phyloP scores from a whole-genome alignment of 2,797 vertebrate species.

The Agapornis canus region DNA sequence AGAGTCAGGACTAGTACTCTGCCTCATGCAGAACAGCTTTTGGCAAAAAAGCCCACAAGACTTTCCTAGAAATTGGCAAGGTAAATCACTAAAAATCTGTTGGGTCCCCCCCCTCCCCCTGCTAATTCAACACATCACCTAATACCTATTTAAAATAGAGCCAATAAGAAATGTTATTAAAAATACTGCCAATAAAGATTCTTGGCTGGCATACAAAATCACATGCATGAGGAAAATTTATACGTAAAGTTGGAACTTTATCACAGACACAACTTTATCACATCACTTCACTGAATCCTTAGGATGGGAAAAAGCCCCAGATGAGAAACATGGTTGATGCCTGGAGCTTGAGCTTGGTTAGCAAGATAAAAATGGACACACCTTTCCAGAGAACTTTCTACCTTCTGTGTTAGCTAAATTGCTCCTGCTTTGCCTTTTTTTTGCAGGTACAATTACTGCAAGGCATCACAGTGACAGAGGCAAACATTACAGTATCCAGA shows the following conservation, averaged over 20 bases:
- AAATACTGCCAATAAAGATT: background rate
- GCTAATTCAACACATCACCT: background rate
- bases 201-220: background rate
- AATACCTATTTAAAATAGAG: background rate
- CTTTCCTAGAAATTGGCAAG: background rate
- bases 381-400: background rate
- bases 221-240: background rate
- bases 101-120: background rate
- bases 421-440: background rate
- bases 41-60: background rate
- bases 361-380: background rate
- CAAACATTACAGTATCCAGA: background rate
- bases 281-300: background rate
- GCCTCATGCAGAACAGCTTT: background rate
- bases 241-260: background rate
- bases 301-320: background rate
- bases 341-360: background rate
- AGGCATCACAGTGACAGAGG: background rate
- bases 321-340: background rate
- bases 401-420: background rate
- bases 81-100: background rate
- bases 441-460: background rate
- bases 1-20: background rate
- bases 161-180: background rate
- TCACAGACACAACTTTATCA: accelerated